Percentiles rank a stretch among this genome's conserved stretches.
Conservation (phyloP, 2,888 invertebrate species). For the Oscheius sp. region DNA sequence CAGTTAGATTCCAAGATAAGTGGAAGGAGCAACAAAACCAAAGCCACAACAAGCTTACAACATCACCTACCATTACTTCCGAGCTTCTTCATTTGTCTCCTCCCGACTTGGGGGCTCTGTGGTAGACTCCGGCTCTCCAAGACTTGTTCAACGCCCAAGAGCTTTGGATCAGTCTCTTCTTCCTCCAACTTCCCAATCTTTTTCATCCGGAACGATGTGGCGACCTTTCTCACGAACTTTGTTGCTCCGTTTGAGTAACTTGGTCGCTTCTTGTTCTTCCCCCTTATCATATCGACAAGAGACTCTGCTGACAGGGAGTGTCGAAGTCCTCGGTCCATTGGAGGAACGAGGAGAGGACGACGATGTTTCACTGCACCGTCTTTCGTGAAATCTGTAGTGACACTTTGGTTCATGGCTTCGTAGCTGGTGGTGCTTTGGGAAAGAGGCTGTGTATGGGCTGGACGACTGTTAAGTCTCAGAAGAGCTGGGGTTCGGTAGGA, state of each 20-base stretch:
- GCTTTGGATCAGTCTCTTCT: conserved; percentile 37
- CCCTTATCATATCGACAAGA: conserved; percentile 30
- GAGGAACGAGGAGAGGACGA: conserved; percentile 20
- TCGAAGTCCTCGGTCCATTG: conserved; percentile 24
- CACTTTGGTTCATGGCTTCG: background rate
- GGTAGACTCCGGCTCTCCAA: conserved; percentile 47
- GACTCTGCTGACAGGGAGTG: conserved; percentile 48
- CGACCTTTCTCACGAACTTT: conserved; percentile 54
- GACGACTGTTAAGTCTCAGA: conserved; percentile 9
- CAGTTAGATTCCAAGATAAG: too few species aligned
- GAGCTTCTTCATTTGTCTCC: conserved; percentile 37
- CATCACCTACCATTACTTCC: conserved; percentile 22
- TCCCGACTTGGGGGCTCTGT: conserved; percentile 50
- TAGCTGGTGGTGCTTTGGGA: background rate
- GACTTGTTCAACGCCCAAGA: conserved; percentile 35
- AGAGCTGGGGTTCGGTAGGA: conserved; percentile 27
- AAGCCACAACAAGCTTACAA: background rate
- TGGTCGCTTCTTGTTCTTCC: conserved; percentile 37
- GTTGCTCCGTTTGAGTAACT: conserved; percentile 24
- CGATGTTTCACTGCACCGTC: conserved; percentile 25
- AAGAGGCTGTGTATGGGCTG: conserved; percentile 27
- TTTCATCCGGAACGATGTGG: conserved; percentile 54
- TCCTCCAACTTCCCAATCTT: background rate
- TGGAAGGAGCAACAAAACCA: too few species aligned
- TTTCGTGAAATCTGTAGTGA: conserved; percentile 11